A percentile compares a stretch with the other conserved stretches of the same genome.
phyloP scores from a whole-genome alignment of 2,888 invertebrate species.

The Endotricha flammealis region DNA sequence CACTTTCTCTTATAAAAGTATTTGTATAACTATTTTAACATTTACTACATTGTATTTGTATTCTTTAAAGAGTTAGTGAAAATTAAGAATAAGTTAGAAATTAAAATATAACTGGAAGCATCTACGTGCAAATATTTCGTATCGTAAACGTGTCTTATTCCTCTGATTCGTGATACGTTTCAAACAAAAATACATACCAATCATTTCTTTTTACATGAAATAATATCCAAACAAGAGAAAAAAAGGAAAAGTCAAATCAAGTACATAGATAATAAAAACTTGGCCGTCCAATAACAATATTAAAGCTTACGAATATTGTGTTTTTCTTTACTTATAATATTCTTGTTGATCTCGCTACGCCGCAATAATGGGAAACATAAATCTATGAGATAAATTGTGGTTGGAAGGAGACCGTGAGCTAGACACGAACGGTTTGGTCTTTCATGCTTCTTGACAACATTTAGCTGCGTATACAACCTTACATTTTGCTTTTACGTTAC shows the following conservation, averaged over 20 bases:
- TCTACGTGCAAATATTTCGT: too few species aligned
- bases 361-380: constrained; percentile 64
- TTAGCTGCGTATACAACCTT: constrained; percentile 38
- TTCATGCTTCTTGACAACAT: constrained; percentile 58
- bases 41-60: too few species aligned
- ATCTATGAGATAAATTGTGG: constrained; percentile 66
- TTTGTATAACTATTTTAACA: too few species aligned
- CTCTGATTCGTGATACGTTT: too few species aligned
- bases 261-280: constrained; percentile 9
- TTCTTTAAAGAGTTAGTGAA: too few species aligned
- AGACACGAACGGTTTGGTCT: constrained; percentile 49
- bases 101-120: too few species aligned
- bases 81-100: too few species aligned
- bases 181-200: too few species aligned
- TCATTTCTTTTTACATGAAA: too few species aligned
- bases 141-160: too few species aligned
- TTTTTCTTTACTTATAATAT: constrained; percentile 9
- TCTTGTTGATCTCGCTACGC: constrained; percentile 29
- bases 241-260: too few species aligned
- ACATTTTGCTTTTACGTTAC: constrained; percentile 14
- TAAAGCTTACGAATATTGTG: constrained; percentile 1
- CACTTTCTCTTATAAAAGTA: neutral
- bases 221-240: too few species aligned
- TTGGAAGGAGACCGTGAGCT: constrained; percentile 45
- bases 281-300: neutral